A percentile compares a stretch with the other conserved stretches of the same genome.
phyloP scores from a whole-genome alignment of 1,140 invertebrate genomes.

The Drosophila subobscura region DNA sequence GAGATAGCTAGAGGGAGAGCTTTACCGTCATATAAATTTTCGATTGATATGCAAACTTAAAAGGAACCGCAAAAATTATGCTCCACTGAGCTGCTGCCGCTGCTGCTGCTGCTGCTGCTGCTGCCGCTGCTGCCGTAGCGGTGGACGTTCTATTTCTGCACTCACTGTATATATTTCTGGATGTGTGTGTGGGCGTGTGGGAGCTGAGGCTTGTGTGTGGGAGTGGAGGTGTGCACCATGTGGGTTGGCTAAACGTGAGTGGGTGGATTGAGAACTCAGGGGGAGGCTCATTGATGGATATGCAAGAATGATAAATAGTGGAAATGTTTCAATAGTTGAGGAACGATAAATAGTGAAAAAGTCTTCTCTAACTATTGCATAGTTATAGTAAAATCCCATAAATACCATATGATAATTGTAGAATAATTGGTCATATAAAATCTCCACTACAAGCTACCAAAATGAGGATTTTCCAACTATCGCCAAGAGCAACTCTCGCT shows the following conservation, averaged over 20 bases:
- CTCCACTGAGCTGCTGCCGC: conserved; percentile 67
- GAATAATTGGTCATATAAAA: too few species aligned
- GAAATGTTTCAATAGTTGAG: too few species aligned
- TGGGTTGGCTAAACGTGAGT: background rate
- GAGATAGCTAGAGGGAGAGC: conserved; percentile 24
- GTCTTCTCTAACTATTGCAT: too few species aligned
- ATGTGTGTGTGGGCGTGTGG: conserved; percentile 7
- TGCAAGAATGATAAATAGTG: too few species aligned
- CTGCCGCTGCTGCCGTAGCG: conserved; percentile 32
- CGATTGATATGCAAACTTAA: conserved; percentile 83
- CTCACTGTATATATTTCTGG: background rate
- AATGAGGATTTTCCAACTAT: too few species aligned
- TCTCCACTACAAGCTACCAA: too few species aligned
- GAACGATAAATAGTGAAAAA: too few species aligned
- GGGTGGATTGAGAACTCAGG: conserved; percentile 10
- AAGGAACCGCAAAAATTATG: conserved; percentile 83
- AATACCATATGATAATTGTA: too few species aligned
- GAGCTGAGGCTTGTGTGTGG: background rate
- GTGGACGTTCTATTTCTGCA: conserved; percentile 40
- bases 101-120: conserved; percentile 54
- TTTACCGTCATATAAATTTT: conserved; percentile 78
- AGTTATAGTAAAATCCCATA: too few species aligned
- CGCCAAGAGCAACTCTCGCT: conserved; percentile 11
- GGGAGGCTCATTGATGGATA: too few species aligned
- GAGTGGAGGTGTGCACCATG: conserved; percentile 1